Evolutionary conservation across 2,888 invertebrate species (phyloP), one percentile per base, ranked within the genome.

Genomic region (Artemia sinica): DNA sequence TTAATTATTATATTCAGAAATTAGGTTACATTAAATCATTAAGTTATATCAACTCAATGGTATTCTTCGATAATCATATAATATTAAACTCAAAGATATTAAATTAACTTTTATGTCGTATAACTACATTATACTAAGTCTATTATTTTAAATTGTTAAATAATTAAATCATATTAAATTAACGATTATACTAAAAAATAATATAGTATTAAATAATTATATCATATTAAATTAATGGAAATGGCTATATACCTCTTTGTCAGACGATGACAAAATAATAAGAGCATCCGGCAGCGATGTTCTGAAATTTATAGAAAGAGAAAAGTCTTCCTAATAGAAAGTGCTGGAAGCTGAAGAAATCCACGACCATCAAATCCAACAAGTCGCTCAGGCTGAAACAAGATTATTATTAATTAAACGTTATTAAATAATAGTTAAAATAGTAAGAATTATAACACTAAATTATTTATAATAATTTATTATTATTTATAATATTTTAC

Each of bases 361-460:
- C 94, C 93, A 48, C 84, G 80, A 8, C 91, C 91, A 73, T 85
- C 84, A 73, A 91, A 86, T 71, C 89, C 87, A 49, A 87, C 88
- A 68, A 87, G 84, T 69, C 81, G 82, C 66, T 84, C 77, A 2
- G 81, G 80, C 85, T 86, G 78, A 0, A 74, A 75, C 65, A 1
- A 28, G 4, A 28, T 1, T 28, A 28, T 28, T 28, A 28, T 28
- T 28, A 28, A n/a, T n/a, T n/a, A n/a, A n/a, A n/a, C n/a, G n/a
- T n/a, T n/a, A 28, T 28, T 28, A 28, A 28, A 28, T 28, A 28
- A 28, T 28, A 28, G 4, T 28, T 28, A 4, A 1, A 28, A 28
- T 28, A 28, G 28, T 28, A 28, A 28, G 1, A 28, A 28, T 28
- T 28, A 28, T 28, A 28, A 28, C 28, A 28, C 1, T 28, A n/a